A percentile compares a stretch with the other conserved stretches of the same genome.
Evolutionary conservation across 1,140 invertebrate species (phyloP).

Genomic region (Ceratina australensis): DNA sequence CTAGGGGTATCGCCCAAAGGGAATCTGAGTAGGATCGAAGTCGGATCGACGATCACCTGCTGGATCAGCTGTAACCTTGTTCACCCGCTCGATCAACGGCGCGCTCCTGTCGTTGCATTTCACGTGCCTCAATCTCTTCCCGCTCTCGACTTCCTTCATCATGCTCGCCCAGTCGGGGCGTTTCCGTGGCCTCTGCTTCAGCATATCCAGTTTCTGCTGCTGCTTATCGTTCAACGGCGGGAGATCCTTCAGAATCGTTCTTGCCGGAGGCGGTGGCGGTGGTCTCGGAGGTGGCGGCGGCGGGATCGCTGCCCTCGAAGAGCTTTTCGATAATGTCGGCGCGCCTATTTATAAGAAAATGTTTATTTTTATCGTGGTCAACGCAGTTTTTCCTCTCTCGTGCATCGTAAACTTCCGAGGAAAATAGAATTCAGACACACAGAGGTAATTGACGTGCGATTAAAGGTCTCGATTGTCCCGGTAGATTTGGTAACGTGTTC

Average conservation of each 20-base stretch:
- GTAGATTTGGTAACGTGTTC: not conserved
- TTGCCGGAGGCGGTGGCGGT: slow-evolving; percentile 84
- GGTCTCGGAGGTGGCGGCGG: slow-evolving; percentile 86
- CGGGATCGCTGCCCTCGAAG: slow-evolving; percentile 76
- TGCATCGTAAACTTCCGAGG: no score
- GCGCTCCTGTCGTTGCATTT: slow-evolving; percentile 89
- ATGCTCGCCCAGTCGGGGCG: slow-evolving; percentile 93
- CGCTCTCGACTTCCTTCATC: slow-evolving; percentile 93
- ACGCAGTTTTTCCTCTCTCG: not conserved
- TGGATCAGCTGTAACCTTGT: slow-evolving; percentile 80
- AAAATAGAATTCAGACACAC: no score
- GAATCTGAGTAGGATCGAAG: slow-evolving; percentile 46
- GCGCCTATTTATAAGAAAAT: slow-evolving; percentile 65
- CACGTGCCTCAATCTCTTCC: slow-evolving; percentile 88
- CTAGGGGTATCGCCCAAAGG: slow-evolving; percentile 28
- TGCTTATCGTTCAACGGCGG: slow-evolving; percentile 79
- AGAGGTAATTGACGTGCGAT: not conserved
- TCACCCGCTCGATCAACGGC: slow-evolving; percentile 80
- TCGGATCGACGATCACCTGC: slow-evolving; percentile 76
- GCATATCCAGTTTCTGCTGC: slow-evolving; percentile 82
- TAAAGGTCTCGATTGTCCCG: not conserved
- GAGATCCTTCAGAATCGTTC: slow-evolving; percentile 77
- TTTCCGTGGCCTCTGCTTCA: slow-evolving; percentile 86
- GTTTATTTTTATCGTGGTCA: slow-evolving; percentile 26
- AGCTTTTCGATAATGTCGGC: slow-evolving; percentile 77